Percentiles rank a stretch among this genome's conserved stretches.
Conservation (phyloP, 2,888 invertebrate genomes). For the Caenorhabditis uteleia region DNA sequence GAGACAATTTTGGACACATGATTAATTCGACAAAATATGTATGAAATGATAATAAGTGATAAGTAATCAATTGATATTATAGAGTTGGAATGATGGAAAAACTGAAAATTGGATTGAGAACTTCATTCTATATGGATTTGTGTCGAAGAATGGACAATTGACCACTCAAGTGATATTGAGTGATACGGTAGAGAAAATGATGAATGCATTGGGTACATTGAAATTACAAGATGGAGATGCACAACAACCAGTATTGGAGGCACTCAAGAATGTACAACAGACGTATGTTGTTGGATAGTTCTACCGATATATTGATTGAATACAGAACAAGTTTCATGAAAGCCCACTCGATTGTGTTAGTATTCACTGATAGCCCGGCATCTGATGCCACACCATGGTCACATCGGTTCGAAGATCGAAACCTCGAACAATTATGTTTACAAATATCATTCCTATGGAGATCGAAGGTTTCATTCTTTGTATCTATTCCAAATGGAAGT, state of each 20-base stretch:
- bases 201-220: constrained; percentile 6
- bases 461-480: constrained; percentile 19
- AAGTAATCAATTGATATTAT: neutral
- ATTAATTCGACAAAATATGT: constrained; percentile 10
- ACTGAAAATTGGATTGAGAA: constrained; percentile 27
- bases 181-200: neutral
- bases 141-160: neutral
- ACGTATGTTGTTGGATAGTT: constrained; percentile 3
- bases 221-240: constrained; percentile 16
- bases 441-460: constrained; percentile 24
- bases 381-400: constrained; percentile 14
- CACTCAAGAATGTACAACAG: constrained; percentile 21
- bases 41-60: neutral
- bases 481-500: constrained; percentile 5
- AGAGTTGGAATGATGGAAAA: constrained; percentile 1
- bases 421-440: constrained; percentile 13
- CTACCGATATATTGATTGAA: too few species aligned
- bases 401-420: constrained; percentile 12
- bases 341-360: constrained; percentile 20
- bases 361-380: constrained; percentile 23
- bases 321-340: constrained; percentile 16
- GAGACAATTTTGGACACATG: constrained; percentile 7
- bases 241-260: constrained; percentile 24
- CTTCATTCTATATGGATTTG: constrained; percentile 34
- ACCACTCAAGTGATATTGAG: neutral